Base-by-base conservation (phyloP, 2,888 invertebrate genomes). In the Idaea dimidiata region DNA sequence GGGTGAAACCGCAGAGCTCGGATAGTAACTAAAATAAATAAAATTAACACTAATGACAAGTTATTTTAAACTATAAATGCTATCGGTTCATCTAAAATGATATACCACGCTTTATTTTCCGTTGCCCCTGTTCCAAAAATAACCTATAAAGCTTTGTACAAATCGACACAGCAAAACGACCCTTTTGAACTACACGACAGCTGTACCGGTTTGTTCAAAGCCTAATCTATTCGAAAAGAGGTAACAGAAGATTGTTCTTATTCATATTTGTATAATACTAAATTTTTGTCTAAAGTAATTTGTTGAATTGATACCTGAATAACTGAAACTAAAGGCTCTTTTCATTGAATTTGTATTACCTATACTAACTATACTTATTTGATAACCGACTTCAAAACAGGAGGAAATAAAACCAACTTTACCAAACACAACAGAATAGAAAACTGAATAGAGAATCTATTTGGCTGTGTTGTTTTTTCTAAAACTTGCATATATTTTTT, bases 31-130 rank as follows among this genome's bases (percentile, higher is more conserved):
- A 90, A 78, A 89, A 91, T 89, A 90, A 92, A 92, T 91, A 90
- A 85, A 87, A 88, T 86, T 91, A 91, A 89, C 83, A 87, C 92
- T 92, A 92, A 91, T 92, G 92, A 92, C 92, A 91, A 92, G 92
- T 91, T 89, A 91, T 82, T 88, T 88, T 87, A 89, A 89, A 86
- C 82, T 89, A 89, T 78, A 80, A 72, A 76, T 79, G 71, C 92
- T 91, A 91, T 86, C 91, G 90, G 89, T 88, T 89, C 87, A 87
- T 85, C 88, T 89, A 89, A 82, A 79, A 82, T 86, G 84, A 81
- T 83, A 82, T 81, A 87, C 84, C 83, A 86, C 82, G 73, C 81
- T 71, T 72, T 72, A 89, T 90, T 91, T 91, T 92, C 91, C 87
- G 91, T 91, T 92, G 90, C 91, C 92, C 83, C 91, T 91, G 74